phyloP scores from a whole-genome alignment of 2,113 vertebrate genomes.

The Dermatemys mawii region DNA sequence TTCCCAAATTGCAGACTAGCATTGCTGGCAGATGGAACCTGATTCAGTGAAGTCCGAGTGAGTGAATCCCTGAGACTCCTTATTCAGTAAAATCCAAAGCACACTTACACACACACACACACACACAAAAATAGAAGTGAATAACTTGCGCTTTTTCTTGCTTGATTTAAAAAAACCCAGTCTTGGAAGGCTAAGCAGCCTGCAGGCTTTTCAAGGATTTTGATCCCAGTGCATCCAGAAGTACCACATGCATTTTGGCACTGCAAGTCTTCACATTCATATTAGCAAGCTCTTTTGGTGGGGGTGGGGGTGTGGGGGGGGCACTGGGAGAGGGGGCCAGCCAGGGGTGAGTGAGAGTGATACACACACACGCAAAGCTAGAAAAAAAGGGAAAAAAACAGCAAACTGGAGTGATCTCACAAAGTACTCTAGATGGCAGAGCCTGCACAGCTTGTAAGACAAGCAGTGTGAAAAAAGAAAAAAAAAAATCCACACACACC shows the following conservation, averaged over 20 bases:
- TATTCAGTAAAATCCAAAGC: slow-evolving; percentile 80
- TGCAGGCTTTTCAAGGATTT: slow-evolving; percentile 61
- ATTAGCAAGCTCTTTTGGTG: slow-evolving; percentile 30
- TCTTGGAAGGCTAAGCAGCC: slow-evolving; percentile 61
- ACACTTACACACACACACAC: background rate
- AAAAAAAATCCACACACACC: background rate
- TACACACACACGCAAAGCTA: slow-evolving; percentile 34
- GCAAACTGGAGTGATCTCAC: slow-evolving; percentile 71
- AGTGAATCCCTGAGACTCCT: slow-evolving; percentile 74
- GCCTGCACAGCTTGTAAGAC: slow-evolving; percentile 72
- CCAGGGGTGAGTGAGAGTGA: slow-evolving; percentile 35
- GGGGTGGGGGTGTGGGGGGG: too few species aligned
- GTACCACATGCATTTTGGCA: slow-evolving; percentile 64
- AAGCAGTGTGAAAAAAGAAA: slow-evolving; percentile 30
- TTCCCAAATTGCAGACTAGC: slow-evolving; percentile 64
- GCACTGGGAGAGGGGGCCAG: slow-evolving; percentile 17
- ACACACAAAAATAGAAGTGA: background rate
- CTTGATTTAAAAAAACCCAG: slow-evolving; percentile 44
- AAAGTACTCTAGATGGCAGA: slow-evolving; percentile 81
- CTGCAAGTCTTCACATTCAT: slow-evolving; percentile 71
- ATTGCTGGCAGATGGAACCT: slow-evolving; percentile 68
- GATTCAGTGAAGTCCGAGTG: slow-evolving; percentile 69
- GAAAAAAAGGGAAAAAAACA: slow-evolving; percentile 53
- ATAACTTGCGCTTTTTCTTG: slow-evolving; percentile 69
- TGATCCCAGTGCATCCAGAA: slow-evolving; percentile 60